phyloP scores from a whole-genome alignment of 2,888 invertebrate genomes.

The Diploptera punctata region DNA sequence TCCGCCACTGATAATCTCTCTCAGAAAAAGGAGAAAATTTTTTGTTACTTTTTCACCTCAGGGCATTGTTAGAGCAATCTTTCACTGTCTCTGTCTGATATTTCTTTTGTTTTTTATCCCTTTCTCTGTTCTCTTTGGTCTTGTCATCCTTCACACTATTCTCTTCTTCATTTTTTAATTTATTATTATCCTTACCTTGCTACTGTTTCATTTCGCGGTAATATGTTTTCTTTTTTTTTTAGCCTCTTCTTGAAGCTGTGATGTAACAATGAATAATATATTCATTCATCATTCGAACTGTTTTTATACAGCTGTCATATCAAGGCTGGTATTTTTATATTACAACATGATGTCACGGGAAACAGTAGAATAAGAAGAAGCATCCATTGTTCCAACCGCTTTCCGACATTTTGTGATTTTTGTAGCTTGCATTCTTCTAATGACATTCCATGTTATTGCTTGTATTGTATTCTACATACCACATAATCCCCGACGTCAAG shows the following conservation, averaged over 20 bases:
- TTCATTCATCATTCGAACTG: slow-evolving; percentile 18
- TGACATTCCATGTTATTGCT: too few species aligned
- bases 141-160: slow-evolving; percentile 25
- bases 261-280: slow-evolving; percentile 22
- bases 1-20: slow-evolving; percentile 5
- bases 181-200: slow-evolving; percentile 8
- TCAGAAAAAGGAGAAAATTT: slow-evolving; percentile 3
- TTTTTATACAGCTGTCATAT: slow-evolving; percentile 16
- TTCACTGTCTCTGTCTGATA: slow-evolving; percentile 25
- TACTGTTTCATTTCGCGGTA: slow-evolving; percentile 18
- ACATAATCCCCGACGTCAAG: too few species aligned
- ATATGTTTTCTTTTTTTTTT: background rate
- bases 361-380: background rate
- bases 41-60: background rate
- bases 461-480: too few species aligned
- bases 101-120: slow-evolving; percentile 23
- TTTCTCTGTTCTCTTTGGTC: background rate
- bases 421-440: too few species aligned
- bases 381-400: background rate
- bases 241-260: background rate
- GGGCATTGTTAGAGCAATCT: slow-evolving; percentile 24
- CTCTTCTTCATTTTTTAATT: slow-evolving; percentile 6
- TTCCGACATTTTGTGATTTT: background rate
- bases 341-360: background rate
- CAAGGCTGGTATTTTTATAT: background rate